These are phyloP conservation scores for Ichneumoninae sp. DNA, from an alignment of 2,888 invertebrate genomes.

Conservation along the genomic window DNA sequence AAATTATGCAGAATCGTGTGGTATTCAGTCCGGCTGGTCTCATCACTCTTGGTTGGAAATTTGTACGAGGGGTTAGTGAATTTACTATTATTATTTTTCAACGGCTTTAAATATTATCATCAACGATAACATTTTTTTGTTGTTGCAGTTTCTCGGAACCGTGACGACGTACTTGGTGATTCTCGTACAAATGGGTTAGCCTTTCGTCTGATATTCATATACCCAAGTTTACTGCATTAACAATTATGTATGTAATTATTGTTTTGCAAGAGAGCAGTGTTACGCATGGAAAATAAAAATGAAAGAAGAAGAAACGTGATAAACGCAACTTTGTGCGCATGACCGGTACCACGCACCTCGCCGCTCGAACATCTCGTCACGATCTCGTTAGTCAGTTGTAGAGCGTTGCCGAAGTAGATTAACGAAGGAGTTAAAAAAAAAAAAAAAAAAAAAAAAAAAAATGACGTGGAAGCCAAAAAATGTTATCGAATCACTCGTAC, in stretches of 20 bases:
- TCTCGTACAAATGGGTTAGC: constrained; percentile 31
- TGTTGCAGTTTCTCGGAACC: constrained; percentile 28
- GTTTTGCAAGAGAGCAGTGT: neutral
- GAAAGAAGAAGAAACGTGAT: neutral
- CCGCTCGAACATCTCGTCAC: neutral
- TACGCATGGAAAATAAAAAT: neutral
- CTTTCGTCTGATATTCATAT: neutral
- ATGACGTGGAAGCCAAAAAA: constrained; percentile 39
- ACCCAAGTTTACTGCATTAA: no score
- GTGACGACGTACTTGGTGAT: constrained; percentile 37
- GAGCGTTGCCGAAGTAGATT: neutral
- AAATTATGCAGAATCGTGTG: constrained; percentile 65
- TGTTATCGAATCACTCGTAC: constrained; percentile 30
- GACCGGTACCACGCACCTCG: neutral
- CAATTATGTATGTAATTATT: neutral
- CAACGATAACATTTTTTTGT: neutral
- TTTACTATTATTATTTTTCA: neutral
- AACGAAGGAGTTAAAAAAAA: neutral
- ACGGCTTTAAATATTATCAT: neutral
- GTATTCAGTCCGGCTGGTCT: constrained; percentile 61
- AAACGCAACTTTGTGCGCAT: constrained; percentile 10
- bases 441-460: constrained; percentile 1
- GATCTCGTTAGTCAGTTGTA: neutral
- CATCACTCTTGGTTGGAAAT: constrained; percentile 56
- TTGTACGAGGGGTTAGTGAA: constrained; percentile 56